Conservation (phyloP, 2,797 vertebrate species). For the Pipistrellus pygmaeus region DNA sequence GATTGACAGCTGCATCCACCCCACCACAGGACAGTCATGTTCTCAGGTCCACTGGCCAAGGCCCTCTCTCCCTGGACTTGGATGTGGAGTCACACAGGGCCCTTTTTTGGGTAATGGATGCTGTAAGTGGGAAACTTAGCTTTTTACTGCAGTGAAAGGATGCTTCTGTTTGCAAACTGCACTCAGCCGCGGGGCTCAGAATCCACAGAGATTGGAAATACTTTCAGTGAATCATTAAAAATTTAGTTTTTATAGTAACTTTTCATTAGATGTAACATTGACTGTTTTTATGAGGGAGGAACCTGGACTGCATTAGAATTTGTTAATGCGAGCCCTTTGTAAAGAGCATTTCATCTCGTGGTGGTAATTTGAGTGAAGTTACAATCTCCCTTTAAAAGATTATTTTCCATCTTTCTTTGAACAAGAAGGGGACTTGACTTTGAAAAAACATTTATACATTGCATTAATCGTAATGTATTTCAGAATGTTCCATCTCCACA, state of each 20-base stretch:
- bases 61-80: background rate
- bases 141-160: background rate
- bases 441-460: constrained; percentile 1
- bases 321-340: constrained; percentile 8
- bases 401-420: background rate
- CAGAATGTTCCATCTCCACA: background rate
- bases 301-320: constrained; percentile 62
- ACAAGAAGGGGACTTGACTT: background rate
- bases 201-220: constrained; percentile 65
- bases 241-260: constrained; percentile 80
- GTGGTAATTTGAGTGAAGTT: background rate
- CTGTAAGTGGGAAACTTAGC: background rate
- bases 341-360: background rate
- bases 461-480: background rate
- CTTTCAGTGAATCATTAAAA: constrained; percentile 86
- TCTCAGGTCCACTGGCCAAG: background rate
- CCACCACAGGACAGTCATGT: background rate
- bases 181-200: background rate
- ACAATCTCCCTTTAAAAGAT: background rate
- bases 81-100: background rate
- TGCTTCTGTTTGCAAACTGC: constrained; percentile 46
- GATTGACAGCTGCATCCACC: background rate
- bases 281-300: constrained; percentile 82
- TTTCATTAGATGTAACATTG: constrained; percentile 78
- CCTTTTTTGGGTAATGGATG: background rate